Evolutionary conservation across 2,888 invertebrate genomes (phyloP), one percentile per base, ranked within the genome.

Genomic region (Drosophila lutescens): DNA sequence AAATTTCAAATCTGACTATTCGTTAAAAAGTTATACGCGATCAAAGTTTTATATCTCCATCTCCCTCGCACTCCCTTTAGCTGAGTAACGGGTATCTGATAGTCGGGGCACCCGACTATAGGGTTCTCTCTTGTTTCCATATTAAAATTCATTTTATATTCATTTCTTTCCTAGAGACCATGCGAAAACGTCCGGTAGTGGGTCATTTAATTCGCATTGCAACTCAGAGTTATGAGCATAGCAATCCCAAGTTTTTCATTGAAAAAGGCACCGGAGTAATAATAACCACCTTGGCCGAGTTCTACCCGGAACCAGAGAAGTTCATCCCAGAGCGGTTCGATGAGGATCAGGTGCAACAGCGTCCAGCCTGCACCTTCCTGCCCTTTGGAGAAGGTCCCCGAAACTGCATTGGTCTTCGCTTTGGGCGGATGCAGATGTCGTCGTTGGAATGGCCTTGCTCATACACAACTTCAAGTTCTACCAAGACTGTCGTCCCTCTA

Each of bases 281-380:
- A 0, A 76, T 89, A n/a, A n/a, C n/a, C n/a, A n/a, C n/a, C n/a
- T n/a, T n/a, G n/a, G 13, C 70, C 90, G 79, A 91, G 13, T 90
- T 91, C 49, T 93, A 90, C 70, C 91, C 92, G 0, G 92, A 95
- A 4, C 95, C 95, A 1, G 92, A 94, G 1, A 93, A 92, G 50
- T 95, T 95, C 59, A 93, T 94, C 46, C 95, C 95, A 0, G 94
- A 94, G 26, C 92, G 95, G 63, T 95, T 95, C 0, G 90, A 92
- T 3, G 93, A 93, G 71, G 93, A 93, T 92, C 75, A 91, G 92
- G 58, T 93, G 59, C 60, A 93, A 93, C 62, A 88, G 92, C 0
- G 92, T 92, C 93, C 93, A 12, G 54, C 89, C 0, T 74, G 80
- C 43, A 74, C 89, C 0, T 92, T 79, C 79, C 34, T 91, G n/a